phyloP scores from a whole-genome alignment of 2,113 vertebrate species.

The Saguinus imperator region DNA sequence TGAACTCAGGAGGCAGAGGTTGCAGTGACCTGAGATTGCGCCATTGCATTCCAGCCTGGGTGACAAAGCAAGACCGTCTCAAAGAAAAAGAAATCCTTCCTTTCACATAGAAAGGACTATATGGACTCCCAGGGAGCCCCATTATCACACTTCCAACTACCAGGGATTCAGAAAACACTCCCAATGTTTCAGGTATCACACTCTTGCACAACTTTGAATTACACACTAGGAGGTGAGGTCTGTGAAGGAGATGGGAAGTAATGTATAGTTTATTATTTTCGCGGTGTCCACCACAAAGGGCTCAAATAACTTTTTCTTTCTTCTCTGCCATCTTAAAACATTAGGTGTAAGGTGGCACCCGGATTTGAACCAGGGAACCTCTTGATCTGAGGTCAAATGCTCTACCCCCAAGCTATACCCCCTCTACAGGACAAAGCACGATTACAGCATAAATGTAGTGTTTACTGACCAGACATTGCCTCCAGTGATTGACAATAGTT shows the following conservation, averaged over 20 bases:
- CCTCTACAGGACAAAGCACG: accelerated
- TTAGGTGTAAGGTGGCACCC: accelerated
- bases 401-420: constrained; percentile 81
- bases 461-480: neutral
- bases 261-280: neutral
- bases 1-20: no score
- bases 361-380: constrained; percentile 69
- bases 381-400: constrained; percentile 76
- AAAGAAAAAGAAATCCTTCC: no score
- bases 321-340: neutral
- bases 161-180: neutral
- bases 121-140: neutral
- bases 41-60: no score
- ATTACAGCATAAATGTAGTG: neutral
- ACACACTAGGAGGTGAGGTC: neutral
- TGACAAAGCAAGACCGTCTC: no score
- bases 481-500: neutral
- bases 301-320: accelerated
- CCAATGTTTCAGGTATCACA: no score
- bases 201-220: no score
- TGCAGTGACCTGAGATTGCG: no score
- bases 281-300: accelerated
- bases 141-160: neutral
- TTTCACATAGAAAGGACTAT: no score
- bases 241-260: neutral